Percentiles rank a stretch among this genome's conserved stretches.
These are phyloP conservation scores for Pheucticus melanocephalus DNA, from an alignment of 2,113 vertebrate genomes.

Conservation along the genomic window DNA sequence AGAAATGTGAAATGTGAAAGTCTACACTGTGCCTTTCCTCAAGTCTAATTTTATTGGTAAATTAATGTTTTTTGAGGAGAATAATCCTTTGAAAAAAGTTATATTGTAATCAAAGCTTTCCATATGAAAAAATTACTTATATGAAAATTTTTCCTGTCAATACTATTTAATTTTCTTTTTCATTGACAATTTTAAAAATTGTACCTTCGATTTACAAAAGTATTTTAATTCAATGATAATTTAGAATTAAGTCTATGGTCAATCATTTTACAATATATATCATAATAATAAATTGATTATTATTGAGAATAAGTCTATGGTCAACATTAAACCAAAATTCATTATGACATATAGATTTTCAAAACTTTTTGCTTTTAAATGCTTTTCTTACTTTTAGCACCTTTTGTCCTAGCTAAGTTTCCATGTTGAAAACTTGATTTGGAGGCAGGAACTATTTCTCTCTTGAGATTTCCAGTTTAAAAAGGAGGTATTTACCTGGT, in stretches of 20 bases:
- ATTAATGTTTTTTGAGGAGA: not conserved
- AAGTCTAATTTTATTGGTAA: not conserved
- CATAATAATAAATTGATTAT: not conserved
- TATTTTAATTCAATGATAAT: not conserved
- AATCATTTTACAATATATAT: not conserved
- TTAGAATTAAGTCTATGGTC: not conserved
- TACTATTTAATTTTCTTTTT: not conserved
- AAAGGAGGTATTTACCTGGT: not conserved
- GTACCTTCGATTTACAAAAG: not conserved
- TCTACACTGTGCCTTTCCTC: not conserved
- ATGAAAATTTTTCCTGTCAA: not conserved
- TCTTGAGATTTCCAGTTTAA: not conserved
- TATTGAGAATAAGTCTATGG: not conserved
- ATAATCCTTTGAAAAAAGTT: not conserved
- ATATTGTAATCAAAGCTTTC: not conserved
- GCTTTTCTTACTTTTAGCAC: not conserved
- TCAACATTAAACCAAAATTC: not conserved
- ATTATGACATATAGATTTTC: not conserved
- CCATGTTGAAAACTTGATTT: not conserved
- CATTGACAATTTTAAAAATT: accelerated
- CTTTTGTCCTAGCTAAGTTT: not conserved
- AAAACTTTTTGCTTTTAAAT: not conserved
- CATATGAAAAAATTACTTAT: not conserved
- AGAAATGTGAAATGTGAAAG: not conserved
- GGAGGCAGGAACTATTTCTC: not conserved